Percentiles rank a stretch among this genome's conserved stretches.
phyloP scores from a whole-genome alignment of 2,113 vertebrate genomes.

The Poeciliopsis prolifica region DNA sequence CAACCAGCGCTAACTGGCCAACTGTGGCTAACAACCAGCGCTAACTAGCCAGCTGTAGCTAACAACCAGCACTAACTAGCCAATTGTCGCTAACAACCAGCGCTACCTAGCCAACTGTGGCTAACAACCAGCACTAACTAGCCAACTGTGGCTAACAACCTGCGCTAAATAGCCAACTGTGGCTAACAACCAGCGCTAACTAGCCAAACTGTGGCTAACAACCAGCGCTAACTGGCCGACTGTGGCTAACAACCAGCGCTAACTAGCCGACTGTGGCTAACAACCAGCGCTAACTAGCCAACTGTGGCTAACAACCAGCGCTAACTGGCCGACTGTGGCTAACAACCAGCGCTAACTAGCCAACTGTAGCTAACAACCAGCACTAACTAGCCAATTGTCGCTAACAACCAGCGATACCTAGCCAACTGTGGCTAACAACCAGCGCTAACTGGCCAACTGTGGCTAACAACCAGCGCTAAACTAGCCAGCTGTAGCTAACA shows the following conservation, averaged over 20 bases:
- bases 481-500: no score
- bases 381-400: no score
- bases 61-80: background rate
- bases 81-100: background rate
- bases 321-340: constrained; percentile 84
- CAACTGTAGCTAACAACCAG: no score
- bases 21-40: background rate
- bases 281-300: background rate
- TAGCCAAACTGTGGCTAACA: background rate
- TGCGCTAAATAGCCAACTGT: background rate
- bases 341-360: no score
- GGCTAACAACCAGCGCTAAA: no score
- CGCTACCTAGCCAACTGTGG: background rate
- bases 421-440: no score
- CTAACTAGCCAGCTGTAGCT: background rate
- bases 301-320: background rate
- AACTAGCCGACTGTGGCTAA: background rate
- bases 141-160: no score
- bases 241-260: constrained; percentile 74
- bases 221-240: no score
- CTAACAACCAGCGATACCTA: no score
- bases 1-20: background rate
- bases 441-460: no score
- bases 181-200: no score
- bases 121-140: background rate